Percentiles rank a stretch among this genome's conserved stretches.
Evolutionary conservation across 2,797 vertebrate species (phyloP).

Genomic region (Sebastes flavidus): DNA sequence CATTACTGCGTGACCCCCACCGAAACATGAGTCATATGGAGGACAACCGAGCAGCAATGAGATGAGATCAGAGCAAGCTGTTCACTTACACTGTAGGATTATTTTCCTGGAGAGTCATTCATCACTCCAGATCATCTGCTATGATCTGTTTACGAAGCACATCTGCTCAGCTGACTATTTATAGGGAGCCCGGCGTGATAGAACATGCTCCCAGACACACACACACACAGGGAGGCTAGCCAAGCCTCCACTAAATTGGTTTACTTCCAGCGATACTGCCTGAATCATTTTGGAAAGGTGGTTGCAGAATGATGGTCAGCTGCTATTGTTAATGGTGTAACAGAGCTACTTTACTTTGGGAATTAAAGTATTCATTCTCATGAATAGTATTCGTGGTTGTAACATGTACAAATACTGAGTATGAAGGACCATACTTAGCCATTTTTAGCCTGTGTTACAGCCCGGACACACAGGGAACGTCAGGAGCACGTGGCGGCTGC

Average conservation of each 20-base stretch:
- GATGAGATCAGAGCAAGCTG: constrained; percentile 55
- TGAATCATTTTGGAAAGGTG: constrained; percentile 5
- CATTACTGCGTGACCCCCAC: constrained; percentile 21
- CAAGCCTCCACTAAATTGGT: constrained; percentile 7
- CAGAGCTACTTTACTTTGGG: not conserved
- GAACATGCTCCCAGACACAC: constrained; percentile 10
- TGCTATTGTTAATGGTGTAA: not conserved
- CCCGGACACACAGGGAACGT: too few relatives aligned
- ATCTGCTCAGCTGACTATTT: constrained; percentile 59
- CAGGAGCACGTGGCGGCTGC: too few relatives aligned
- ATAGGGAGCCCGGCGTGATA: constrained; percentile 21
- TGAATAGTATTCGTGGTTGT: not conserved
- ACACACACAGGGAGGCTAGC: not conserved
- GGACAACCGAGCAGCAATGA: constrained; percentile 36
- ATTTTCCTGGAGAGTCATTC: constrained; percentile 59
- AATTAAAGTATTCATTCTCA: not conserved
- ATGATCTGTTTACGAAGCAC: constrained; percentile 64
- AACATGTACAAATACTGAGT: not conserved
- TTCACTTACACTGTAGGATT: constrained; percentile 49
- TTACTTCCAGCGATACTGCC: not conserved
- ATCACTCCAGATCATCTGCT: constrained; percentile 59
- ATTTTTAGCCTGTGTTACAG: not conserved
- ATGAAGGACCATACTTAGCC: not conserved
- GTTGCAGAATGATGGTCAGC: constrained; percentile 5
- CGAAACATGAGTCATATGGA: constrained; percentile 30